phyloP scores from a whole-genome alignment of 1,140 invertebrate genomes.

The Pseudoatta argentina region DNA sequence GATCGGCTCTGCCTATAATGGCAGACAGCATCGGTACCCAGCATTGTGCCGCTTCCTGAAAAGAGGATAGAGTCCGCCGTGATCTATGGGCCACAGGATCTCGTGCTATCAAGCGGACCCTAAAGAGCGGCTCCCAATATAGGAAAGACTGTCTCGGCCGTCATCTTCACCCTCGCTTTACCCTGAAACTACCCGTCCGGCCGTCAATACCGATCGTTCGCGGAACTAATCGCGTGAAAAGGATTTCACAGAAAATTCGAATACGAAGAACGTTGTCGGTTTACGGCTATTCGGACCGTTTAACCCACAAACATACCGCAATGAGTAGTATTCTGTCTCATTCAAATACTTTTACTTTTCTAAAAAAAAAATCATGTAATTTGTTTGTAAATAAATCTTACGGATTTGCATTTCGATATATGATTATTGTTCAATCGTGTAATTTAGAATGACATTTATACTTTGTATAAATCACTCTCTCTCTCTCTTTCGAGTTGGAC shows the following conservation, averaged over 20 bases:
- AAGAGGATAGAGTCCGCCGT: slow-evolving; percentile 51
- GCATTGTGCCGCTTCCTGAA: slow-evolving; percentile 74
- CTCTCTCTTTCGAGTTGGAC: background rate
- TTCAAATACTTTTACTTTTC: background rate
- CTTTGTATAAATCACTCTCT: background rate
- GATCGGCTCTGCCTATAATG: slow-evolving; percentile 66
- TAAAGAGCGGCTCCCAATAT: background rate
- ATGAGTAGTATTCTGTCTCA: background rate
- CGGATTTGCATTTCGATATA: background rate
- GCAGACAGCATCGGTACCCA: slow-evolving; percentile 24
- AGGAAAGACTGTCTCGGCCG: background rate
- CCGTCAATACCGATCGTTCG: slow-evolving; percentile 39
- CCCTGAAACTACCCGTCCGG: background rate
- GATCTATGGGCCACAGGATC: slow-evolving; percentile 67
- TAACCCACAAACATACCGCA: slow-evolving; percentile 9
- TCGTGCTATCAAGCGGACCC: slow-evolving; percentile 44
- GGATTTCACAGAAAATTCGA: slow-evolving; percentile 83
- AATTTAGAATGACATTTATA: background rate
- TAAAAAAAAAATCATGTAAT: background rate
- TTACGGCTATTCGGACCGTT: slow-evolving; percentile 40
- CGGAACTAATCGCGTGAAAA: slow-evolving; percentile 82
- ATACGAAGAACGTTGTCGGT: slow-evolving; percentile 77
- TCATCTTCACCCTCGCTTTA: slow-evolving; percentile 1
- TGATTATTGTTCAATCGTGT: background rate
- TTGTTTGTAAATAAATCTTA: background rate